These are phyloP conservation scores for Drosophila hamatofila DNA, from an alignment of 2,888 invertebrate genomes.

Conservation along the genomic window DNA sequence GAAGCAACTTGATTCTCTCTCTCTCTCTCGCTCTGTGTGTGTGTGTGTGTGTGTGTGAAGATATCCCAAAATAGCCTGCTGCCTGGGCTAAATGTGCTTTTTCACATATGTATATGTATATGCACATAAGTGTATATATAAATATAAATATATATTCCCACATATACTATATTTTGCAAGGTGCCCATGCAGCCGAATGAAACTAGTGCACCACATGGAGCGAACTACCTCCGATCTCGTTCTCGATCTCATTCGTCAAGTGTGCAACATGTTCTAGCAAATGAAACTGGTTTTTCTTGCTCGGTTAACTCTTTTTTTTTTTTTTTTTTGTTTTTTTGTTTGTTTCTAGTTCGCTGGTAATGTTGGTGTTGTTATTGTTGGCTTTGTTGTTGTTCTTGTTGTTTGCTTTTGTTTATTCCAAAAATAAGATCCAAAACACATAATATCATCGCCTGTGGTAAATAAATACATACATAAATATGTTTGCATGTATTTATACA, in stretches of 20 bases:
- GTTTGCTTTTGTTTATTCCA: slow-evolving; percentile 56
- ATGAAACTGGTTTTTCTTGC: slow-evolving; percentile 70
- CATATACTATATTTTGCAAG: slow-evolving; percentile 8
- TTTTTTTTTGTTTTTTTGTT: neutral
- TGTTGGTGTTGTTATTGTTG: slow-evolving; percentile 50
- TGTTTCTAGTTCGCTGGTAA: slow-evolving; percentile 35
- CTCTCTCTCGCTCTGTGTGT: too few relatives aligned
- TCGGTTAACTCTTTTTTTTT: slow-evolving; percentile 11
- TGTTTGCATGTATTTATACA: neutral
- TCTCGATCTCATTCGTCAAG: slow-evolving; percentile 33
- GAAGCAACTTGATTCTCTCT: slow-evolving; percentile 26
- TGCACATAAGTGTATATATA: neutral
- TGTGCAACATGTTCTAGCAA: slow-evolving; percentile 76
- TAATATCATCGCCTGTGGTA: slow-evolving; percentile 22
- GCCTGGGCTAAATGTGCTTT: slow-evolving; percentile 20
- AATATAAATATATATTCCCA: neutral
- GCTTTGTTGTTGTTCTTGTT: slow-evolving; percentile 31
- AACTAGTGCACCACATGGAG: slow-evolving; percentile 65
- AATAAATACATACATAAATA: neutral
- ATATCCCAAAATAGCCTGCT: slow-evolving; percentile 56
- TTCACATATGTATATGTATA: neutral
- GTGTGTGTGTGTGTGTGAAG: slow-evolving; percentile 10
- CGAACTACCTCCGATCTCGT: slow-evolving; percentile 40
- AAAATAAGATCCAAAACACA: slow-evolving; percentile 66
- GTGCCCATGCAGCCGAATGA: slow-evolving; percentile 43